These are phyloP conservation scores for Bungarus multicinctus DNA, from an alignment of 2,113 vertebrate genomes.

Conservation along the genomic window DNA sequence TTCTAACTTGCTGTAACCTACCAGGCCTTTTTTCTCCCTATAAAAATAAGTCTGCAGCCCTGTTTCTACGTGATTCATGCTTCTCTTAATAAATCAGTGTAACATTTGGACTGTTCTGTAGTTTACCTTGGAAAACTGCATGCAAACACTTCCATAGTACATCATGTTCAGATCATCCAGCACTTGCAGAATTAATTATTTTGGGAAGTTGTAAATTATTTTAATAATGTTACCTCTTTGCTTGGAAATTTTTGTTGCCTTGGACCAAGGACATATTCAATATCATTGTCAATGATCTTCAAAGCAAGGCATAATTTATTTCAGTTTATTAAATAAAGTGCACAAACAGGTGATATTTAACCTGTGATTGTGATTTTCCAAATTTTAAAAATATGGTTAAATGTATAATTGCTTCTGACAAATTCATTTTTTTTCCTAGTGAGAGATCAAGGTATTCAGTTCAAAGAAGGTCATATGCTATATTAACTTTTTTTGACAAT, in stretches of 20 bases:
- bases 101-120: neutral
- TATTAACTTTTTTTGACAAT: neutral
- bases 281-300: neutral
- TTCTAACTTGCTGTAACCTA: neutral
- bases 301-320: neutral
- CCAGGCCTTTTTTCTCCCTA: neutral
- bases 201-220: neutral
- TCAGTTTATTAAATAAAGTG: neutral
- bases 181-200: neutral
- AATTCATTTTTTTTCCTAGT: neutral
- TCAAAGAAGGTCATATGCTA: neutral
- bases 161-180: neutral
- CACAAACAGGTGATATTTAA: neutral
- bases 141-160: neutral
- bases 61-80: neutral
- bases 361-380: neutral
- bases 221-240: neutral
- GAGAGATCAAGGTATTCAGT: neutral
- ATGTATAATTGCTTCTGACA: neutral
- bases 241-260: neutral
- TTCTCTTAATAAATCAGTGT: neutral
- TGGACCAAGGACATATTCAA: neutral
- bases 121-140: neutral
- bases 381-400: neutral
- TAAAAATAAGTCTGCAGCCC: neutral